These are phyloP conservation scores for Pseudomyrmex concolor DNA, from an alignment of 1,140 invertebrate species.

Conservation along the genomic window DNA sequence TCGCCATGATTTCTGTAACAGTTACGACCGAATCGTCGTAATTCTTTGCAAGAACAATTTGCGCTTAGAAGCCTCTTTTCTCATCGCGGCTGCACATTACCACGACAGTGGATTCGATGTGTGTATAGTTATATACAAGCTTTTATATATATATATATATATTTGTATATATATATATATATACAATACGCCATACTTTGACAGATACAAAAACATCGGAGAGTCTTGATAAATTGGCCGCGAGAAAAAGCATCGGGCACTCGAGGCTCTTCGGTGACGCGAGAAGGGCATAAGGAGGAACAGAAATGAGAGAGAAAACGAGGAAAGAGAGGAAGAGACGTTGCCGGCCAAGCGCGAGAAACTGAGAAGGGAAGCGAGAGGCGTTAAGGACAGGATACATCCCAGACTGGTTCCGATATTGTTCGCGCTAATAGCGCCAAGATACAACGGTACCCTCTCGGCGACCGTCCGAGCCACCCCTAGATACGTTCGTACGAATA, in stretches of 20 bases:
- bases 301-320: slow-evolving; percentile 58
- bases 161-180: background rate
- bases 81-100: slow-evolving; percentile 19
- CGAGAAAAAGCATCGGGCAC: slow-evolving; percentile 78
- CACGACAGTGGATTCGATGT: slow-evolving; percentile 45
- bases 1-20: slow-evolving; percentile 36
- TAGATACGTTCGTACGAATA: slow-evolving; percentile 71
- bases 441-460: slow-evolving; percentile 75
- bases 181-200: slow-evolving; percentile 67
- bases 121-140: slow-evolving; percentile 7
- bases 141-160: no score
- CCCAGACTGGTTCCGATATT: slow-evolving; percentile 83
- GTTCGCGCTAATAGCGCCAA: slow-evolving; percentile 83
- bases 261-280: slow-evolving; percentile 73
- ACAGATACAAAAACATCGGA: slow-evolving; percentile 80
- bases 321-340: slow-evolving; percentile 61
- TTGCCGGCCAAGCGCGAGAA: slow-evolving; percentile 42
- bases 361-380: slow-evolving; percentile 69
- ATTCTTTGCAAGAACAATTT: slow-evolving; percentile 71
- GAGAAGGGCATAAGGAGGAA: slow-evolving; percentile 54
- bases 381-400: slow-evolving; percentile 84
- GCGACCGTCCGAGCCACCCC: slow-evolving; percentile 63
- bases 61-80: slow-evolving; percentile 34
- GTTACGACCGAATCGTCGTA: slow-evolving; percentile 64
- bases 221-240: slow-evolving; percentile 79